Base-by-base conservation (phyloP, 2,888 invertebrate genomes). In the Erebia aethiops region DNA sequence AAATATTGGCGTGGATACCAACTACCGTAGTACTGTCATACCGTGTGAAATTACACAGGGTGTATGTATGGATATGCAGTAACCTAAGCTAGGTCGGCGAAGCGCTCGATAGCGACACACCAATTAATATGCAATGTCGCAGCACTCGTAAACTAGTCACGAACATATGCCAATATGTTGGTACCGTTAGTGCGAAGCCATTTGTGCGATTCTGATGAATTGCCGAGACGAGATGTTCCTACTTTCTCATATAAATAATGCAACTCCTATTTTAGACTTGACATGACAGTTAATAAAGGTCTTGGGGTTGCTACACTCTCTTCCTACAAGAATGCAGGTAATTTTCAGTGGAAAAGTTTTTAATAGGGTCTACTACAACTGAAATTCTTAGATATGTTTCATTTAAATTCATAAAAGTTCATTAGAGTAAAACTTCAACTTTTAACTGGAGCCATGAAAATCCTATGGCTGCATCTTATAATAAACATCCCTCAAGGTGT, bases 51-150 rank as follows among this genome's bases (percentile, higher is more conserved):
- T 64, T 71, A 69, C 54, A 72, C 49, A 67, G 74, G 67, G 72
- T 72, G 74, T 78, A 74, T 74, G 76, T 75, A 71, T 71, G 76
- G 73, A 73, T 74, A 76, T 77, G 72, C 26, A 77, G 77, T 21
- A 82, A 82, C 84, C 84, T 87, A 82, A 86, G 89, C 87, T 84
- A 86, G 87, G 89, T 87, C 85, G 89, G 82, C 87, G 90, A 91
- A 91, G 91, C 86, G 85, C 85, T 87, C 86, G 92, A 92, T 92
- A 92, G 84, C 86, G 84, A 86, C 88, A 86, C 88, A 88, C 87
- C 92, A 91, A 92, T 92, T 92, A 92, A 92, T 92, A 92, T 92
- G 92, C 92, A 89, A 91, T 90, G 91, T 90, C 89, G 87, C 85
- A 85, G 87, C 85, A 88, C 89, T 89, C 92, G 92, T 92, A 91